Percentiles rank a stretch among this genome's conserved stretches.
Evolutionary conservation across 2,113 vertebrate genomes (phyloP).

Genomic region (Cynoglossus semilaevis): DNA sequence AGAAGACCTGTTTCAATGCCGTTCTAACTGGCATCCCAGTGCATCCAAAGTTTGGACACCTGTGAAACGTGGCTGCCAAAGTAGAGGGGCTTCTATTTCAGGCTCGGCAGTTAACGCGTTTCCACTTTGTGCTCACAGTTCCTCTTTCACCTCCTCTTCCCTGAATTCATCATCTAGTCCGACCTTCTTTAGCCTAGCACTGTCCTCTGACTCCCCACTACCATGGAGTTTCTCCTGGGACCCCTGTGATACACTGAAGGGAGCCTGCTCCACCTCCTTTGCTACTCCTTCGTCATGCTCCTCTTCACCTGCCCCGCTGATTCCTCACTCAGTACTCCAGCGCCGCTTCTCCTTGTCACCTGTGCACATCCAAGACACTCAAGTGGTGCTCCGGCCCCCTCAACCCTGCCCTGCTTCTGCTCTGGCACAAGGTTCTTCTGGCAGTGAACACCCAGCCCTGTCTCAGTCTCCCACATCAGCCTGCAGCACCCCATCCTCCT

Average conservation of each 20-base stretch:
- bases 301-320: conserved; percentile 69
- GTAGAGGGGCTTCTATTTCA: conserved; percentile 69
- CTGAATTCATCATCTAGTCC: conserved; percentile 80
- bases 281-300: conserved; percentile 72
- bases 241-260: conserved; percentile 65
- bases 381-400: conserved; percentile 74
- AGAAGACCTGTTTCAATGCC: conserved; percentile 85
- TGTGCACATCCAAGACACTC: conserved; percentile 80
- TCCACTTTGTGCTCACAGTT: conserved; percentile 76
- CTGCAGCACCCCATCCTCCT: conserved; percentile 79
- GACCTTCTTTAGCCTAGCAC: conserved; percentile 83
- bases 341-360: conserved; percentile 87
- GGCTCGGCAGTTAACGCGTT: conserved; percentile 60
- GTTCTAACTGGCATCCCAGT: conserved; percentile 82
- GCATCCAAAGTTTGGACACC: conserved; percentile 87
- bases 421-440: conserved; percentile 56
- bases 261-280: conserved; percentile 73
- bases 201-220: conserved; percentile 76
- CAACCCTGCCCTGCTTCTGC: conserved; percentile 50
- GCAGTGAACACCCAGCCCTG: conserved; percentile 72
- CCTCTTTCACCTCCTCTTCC: conserved; percentile 76
- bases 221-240: conserved; percentile 76
- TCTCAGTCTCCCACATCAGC: conserved; percentile 79
- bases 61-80: conserved; percentile 80
- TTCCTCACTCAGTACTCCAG: conserved; percentile 70